A percentile compares a stretch with the other conserved stretches of the same genome.
Evolutionary conservation across 2,113 vertebrate species (phyloP).

Genomic region (Uropsilus gracilis): DNA sequence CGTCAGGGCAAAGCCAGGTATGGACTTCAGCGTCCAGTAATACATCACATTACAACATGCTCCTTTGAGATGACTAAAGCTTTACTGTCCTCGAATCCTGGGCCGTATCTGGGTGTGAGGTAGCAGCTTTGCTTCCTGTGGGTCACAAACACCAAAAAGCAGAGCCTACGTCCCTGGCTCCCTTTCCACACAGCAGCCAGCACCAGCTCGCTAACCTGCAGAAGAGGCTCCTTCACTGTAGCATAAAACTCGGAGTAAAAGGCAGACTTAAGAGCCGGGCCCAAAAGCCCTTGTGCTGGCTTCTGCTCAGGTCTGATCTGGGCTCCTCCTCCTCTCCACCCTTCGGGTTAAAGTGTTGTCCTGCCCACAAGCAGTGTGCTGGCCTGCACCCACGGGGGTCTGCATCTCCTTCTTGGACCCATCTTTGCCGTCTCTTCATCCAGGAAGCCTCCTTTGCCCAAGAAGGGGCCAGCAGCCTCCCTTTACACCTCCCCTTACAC

Average conservation of each 20-base stretch:
- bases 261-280: rapidly evolving
- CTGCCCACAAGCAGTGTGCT: neutral
- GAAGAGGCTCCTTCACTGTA: too few relatives aligned
- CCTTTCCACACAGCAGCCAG: neutral
- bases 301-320: neutral
- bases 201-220: neutral
- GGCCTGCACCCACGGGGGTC: neutral
- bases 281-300: neutral
- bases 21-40: neutral
- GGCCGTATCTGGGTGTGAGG: neutral
- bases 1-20: neutral
- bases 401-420: neutral
- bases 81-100: neutral
- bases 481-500: too few relatives aligned
- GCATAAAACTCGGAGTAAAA: neutral
- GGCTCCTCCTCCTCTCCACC: neutral
- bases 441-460: neutral
- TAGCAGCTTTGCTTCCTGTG: neutral
- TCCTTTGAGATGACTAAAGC: neutral
- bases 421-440: too few relatives aligned
- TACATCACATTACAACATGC: rapidly evolving
- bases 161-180: neutral
- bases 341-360: neutral
- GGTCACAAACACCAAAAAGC: neutral
- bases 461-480: too few relatives aligned